phyloP scores from a whole-genome alignment of 2,113 vertebrate genomes.

The Silurus glanis region DNA sequence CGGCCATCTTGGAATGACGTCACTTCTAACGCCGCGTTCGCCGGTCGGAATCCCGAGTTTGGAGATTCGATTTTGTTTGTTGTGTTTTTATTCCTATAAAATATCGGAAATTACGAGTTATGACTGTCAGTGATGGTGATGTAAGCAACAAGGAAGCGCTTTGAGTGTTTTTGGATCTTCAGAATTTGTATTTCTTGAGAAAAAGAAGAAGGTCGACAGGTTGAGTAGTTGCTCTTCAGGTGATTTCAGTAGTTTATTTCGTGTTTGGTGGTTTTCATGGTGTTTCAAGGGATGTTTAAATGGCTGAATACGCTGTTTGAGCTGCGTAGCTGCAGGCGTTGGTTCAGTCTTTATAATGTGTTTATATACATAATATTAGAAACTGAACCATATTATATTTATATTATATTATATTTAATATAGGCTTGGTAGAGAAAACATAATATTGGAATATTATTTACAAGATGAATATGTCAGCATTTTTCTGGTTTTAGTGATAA shows the following conservation, averaged over 20 bases:
- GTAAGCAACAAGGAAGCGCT: conserved; percentile 26
- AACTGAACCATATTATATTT: no score
- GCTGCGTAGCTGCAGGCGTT: background rate
- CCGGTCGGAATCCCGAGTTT: background rate
- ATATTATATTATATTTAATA: no score
- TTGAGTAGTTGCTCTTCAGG: background rate
- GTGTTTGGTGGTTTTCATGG: background rate
- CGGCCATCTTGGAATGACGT: conserved; percentile 1
- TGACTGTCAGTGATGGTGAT: background rate
- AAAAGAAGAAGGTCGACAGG: conserved; percentile 33
- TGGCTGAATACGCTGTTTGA: background rate
- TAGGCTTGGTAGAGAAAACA: background rate
- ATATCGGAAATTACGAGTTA: background rate
- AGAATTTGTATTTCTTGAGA: background rate
- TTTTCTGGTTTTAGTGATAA: no score
- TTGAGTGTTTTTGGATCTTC: conserved; percentile 15
- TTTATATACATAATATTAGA: no score
- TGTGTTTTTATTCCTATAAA: background rate
- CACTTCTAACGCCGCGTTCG: background rate
- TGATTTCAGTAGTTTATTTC: background rate
- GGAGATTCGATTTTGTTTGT: background rate
- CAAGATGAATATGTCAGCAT: background rate
- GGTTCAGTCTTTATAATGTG: no score
- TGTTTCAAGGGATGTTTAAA: background rate
- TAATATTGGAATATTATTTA: no score